Conservation (phyloP, 2,888 invertebrate species). For the Aphidoletes aphidimyza region DNA sequence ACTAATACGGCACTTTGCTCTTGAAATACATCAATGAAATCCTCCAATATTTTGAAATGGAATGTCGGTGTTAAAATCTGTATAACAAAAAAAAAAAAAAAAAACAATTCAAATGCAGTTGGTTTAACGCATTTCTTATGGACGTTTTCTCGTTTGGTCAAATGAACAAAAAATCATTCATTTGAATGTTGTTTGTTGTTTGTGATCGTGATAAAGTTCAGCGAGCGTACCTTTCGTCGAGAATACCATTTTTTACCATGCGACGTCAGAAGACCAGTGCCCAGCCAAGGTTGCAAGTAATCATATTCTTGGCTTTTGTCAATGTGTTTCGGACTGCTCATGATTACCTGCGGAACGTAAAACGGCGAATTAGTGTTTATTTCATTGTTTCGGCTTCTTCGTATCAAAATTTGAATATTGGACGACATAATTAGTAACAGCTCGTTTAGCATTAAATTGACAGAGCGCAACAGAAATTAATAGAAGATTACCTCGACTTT, state of each 20-base stretch:
- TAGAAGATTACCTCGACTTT: constrained; percentile 67
- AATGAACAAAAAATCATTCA: background rate
- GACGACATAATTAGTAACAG: background rate
- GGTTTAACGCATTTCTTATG: background rate
- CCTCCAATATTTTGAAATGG: constrained; percentile 76
- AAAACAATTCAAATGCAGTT: background rate
- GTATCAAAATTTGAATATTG: no score
- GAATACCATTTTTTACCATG: constrained; percentile 72
- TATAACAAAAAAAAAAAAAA: constrained; percentile 38
- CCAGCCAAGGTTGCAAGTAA: constrained; percentile 71
- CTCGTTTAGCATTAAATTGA: background rate
- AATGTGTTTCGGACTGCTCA: constrained; percentile 70
- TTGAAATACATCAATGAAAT: constrained; percentile 74
- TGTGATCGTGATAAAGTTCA: no score
- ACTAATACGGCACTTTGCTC: constrained; percentile 71
- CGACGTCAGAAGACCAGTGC: constrained; percentile 70
- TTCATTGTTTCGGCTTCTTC: no score
- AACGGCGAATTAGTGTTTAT: constrained; percentile 31
- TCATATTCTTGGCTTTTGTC: constrained; percentile 71
- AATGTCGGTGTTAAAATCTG: constrained; percentile 74
- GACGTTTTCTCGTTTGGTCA: background rate
- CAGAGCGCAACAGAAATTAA: background rate
- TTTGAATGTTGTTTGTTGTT: no score
- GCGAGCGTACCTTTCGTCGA: constrained; percentile 68
- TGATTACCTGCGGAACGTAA: constrained; percentile 66